A percentile compares a stretch with the other conserved stretches of the same genome.
These are phyloP conservation scores for Ophion ventricosus DNA, from an alignment of 2,888 invertebrate genomes.

Conservation along the genomic window DNA sequence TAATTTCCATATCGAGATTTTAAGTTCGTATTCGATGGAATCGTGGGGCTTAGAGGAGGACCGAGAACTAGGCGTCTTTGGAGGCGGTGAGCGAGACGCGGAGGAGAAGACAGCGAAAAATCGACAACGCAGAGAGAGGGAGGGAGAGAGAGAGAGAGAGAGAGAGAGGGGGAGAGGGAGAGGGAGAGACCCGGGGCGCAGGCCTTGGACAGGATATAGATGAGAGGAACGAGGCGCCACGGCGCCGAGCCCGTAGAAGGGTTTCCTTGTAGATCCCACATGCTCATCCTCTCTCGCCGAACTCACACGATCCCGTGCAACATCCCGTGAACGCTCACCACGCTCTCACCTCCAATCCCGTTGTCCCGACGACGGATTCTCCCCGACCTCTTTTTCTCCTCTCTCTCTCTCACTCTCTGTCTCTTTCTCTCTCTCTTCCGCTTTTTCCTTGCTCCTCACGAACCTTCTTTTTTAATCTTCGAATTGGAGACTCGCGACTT, in stretches of 20 bases:
- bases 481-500: constrained; percentile 43
- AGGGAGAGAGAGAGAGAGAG: not conserved
- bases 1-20: constrained; percentile 3
- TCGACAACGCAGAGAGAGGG: constrained; percentile 41
- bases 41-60: constrained; percentile 26
- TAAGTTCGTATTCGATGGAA: constrained; percentile 32
- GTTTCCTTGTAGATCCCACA: constrained; percentile 82
- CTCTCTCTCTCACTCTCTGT: not conserved
- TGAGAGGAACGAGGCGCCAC: constrained; percentile 80
- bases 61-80: not conserved
- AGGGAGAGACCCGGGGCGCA: not conserved
- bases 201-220: constrained; percentile 67
- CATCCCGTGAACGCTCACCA: constrained; percentile 56
- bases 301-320: constrained; percentile 45
- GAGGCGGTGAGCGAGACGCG: constrained; percentile 15
- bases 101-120: constrained; percentile 54
- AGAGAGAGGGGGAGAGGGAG: constrained; percentile 10
- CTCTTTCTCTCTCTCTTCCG: constrained; percentile 6
- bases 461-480: constrained; percentile 50
- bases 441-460: constrained; percentile 29
- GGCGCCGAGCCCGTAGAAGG: constrained; percentile 83
- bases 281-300: constrained; percentile 61
- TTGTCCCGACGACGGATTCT: constrained; percentile 50
- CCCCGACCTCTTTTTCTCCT: constrained; percentile 19
- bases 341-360: constrained; percentile 49